phyloP scores from a whole-genome alignment of 2,797 vertebrate genomes.

The Argyrosomus regius region DNA sequence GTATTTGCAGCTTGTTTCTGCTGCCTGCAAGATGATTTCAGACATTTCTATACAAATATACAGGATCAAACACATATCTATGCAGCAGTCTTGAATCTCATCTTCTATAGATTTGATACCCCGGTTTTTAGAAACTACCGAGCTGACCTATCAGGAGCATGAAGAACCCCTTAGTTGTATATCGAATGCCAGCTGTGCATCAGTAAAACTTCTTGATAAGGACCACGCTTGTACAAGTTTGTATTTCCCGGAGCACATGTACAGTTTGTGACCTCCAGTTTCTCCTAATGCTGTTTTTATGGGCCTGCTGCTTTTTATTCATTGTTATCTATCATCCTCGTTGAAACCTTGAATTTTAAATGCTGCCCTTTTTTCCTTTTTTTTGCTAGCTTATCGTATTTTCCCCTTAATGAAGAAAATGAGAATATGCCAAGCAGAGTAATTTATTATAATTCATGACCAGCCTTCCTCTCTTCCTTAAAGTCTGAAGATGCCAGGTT shows the following conservation, averaged over 20 bases:
- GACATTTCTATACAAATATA: background rate
- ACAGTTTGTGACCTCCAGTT: slow-evolving; percentile 20
- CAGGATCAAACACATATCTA: background rate
- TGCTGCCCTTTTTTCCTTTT: slow-evolving; percentile 1
- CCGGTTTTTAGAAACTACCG: background rate
- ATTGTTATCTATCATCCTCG: slow-evolving; percentile 42
- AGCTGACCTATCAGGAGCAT: slow-evolving; percentile 1
- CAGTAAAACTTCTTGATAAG: slow-evolving; percentile 6
- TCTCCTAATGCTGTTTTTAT: slow-evolving; percentile 30
- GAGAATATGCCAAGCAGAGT: slow-evolving; percentile 49
- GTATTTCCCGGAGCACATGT: background rate
- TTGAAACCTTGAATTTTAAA: slow-evolving; percentile 41
- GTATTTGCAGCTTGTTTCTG: background rate
- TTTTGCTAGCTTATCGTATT: slow-evolving; percentile 51
- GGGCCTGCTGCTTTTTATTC: slow-evolving; percentile 28
- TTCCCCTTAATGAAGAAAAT: slow-evolving; percentile 57
- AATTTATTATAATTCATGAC: slow-evolving; percentile 73
- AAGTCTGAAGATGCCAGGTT: slow-evolving; percentile 58
- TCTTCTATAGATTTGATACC: background rate
- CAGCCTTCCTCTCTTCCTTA: slow-evolving; percentile 54
- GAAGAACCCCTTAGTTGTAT: too few species aligned
- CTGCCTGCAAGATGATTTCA: background rate
- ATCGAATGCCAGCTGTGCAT: slow-evolving; percentile 9
- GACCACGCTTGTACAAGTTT: slow-evolving; percentile 2
- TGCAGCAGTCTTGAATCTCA: background rate